phyloP scores from a whole-genome alignment of 2,888 invertebrate species.

The Stegana nigrithorax region DNA sequence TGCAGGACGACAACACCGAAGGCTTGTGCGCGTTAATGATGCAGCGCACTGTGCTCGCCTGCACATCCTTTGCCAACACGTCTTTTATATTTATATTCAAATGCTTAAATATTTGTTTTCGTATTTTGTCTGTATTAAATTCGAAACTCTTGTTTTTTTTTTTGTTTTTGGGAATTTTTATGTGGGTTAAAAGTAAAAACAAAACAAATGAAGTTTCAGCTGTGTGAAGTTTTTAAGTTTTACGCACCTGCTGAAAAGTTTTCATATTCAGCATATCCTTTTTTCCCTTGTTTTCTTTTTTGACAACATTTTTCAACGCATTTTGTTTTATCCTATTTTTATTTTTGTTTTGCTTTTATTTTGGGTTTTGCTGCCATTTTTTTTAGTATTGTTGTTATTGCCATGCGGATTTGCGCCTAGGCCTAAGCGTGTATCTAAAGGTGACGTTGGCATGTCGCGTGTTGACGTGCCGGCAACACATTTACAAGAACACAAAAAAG shows the following conservation, averaged over 20 bases:
- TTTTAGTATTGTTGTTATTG: neutral
- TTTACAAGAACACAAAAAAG: too few species aligned
- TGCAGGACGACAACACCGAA: neutral
- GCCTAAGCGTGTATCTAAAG: neutral
- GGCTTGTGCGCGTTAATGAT: neutral
- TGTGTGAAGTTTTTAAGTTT: neutral
- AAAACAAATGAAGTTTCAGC: too few species aligned
- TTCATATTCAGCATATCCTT: neutral
- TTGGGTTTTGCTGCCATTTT: neutral
- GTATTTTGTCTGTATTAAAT: neutral
- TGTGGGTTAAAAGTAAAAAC: conserved; percentile 5
- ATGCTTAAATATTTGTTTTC: neutral
- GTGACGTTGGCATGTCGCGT: neutral
- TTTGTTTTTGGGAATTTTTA: neutral
- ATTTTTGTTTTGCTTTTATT: neutral
- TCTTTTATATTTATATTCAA: neutral
- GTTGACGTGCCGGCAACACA: conserved; percentile 3
- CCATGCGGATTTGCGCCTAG: neutral
- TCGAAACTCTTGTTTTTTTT: neutral
- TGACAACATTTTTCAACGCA: neutral
- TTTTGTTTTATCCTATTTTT: neutral
- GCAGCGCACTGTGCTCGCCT: neutral
- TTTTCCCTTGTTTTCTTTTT: neutral
- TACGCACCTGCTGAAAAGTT: neutral
- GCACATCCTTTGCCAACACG: neutral